These are phyloP conservation scores for Sakesphorus luctuosus DNA, from an alignment of 2,113 vertebrate species.

Conservation along the genomic window DNA sequence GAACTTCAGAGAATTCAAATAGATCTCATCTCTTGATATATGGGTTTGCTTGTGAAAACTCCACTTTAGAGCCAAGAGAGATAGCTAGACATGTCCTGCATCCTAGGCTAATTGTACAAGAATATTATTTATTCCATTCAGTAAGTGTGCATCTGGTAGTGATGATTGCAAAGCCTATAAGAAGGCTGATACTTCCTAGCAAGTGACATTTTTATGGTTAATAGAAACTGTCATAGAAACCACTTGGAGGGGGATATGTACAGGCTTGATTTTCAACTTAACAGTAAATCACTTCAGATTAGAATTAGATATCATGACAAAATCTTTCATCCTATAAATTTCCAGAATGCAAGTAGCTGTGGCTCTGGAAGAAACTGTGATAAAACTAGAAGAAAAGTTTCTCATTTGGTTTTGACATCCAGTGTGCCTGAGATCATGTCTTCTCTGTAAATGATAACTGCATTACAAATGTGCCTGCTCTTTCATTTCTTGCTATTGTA, in stretches of 20 bases:
- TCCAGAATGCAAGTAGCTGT: background rate
- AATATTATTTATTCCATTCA: slow-evolving; percentile 62
- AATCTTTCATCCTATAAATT: slow-evolving; percentile 55
- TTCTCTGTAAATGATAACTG: background rate
- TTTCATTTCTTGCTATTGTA: background rate
- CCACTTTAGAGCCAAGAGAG: background rate
- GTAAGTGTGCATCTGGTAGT: slow-evolving; percentile 57
- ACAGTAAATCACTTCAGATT: slow-evolving; percentile 60
- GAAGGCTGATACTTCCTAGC: slow-evolving; percentile 65
- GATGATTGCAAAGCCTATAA: slow-evolving; percentile 64
- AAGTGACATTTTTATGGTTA: slow-evolving; percentile 73
- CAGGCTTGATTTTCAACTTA: slow-evolving; percentile 59
- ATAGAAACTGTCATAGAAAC: slow-evolving; percentile 62
- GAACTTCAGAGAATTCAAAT: background rate
- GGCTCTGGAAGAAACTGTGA: slow-evolving; percentile 12
- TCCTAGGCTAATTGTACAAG: slow-evolving; percentile 46
- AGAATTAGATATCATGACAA: slow-evolving; percentile 64
- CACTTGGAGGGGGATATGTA: slow-evolving; percentile 54
- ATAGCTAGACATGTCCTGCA: slow-evolving; percentile 30
- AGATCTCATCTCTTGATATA: background rate
- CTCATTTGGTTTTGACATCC: slow-evolving; percentile 14
- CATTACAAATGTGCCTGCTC: background rate
- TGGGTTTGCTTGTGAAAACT: slow-evolving; percentile 4
- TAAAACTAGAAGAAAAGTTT: slow-evolving; percentile 44
- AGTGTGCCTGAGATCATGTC: background rate